A percentile compares a stretch with the other conserved stretches of the same genome.
Conservation (phyloP, 2,113 vertebrate species). For the Trematocara marginatum region DNA sequence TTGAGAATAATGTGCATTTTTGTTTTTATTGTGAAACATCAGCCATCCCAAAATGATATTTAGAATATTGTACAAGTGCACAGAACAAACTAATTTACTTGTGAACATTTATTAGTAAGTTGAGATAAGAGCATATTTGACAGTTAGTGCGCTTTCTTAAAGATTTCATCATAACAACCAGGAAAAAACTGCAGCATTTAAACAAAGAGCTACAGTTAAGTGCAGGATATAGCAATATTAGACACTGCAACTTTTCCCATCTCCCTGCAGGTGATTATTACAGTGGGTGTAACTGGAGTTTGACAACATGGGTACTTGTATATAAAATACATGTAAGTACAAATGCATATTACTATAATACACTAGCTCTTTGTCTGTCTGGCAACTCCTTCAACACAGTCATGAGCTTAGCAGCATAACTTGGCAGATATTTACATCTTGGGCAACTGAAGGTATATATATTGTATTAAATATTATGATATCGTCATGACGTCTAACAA, state of each 20-base stretch:
- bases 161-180: not conserved
- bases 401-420: not conserved
- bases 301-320: not conserved
- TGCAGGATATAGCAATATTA: not conserved
- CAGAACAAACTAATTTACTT: not conserved
- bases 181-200: not conserved
- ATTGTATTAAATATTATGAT: not conserved
- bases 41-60: not conserved
- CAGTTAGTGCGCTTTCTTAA: not conserved
- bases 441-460: not conserved
- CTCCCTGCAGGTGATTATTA: not conserved
- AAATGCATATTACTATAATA: not conserved
- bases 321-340: not conserved
- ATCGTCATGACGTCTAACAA: not conserved
- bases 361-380: not conserved
- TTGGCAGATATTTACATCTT: not conserved
- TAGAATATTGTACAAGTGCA: not conserved
- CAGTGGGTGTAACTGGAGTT: not conserved
- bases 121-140: not conserved
- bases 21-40: not conserved
- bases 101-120: not conserved
- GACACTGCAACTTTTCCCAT: not conserved
- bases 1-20: not conserved
- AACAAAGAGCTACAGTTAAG: not conserved
- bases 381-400: not conserved